phyloP scores from a whole-genome alignment of 1,140 invertebrate species.

The Harpegnathos saltator region DNA sequence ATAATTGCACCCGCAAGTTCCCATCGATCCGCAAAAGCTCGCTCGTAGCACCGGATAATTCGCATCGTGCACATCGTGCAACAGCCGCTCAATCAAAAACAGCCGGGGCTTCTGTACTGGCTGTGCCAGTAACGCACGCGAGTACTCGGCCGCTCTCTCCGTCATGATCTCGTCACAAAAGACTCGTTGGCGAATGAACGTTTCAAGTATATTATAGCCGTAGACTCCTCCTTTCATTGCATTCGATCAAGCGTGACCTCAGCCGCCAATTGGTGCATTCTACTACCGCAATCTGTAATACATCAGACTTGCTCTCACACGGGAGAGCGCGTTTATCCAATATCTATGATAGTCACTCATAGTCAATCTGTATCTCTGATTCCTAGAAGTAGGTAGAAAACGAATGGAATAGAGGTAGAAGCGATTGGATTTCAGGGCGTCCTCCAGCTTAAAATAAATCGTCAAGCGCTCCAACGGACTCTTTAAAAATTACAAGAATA shows the following conservation, averaged over 20 bases:
- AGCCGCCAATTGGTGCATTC: slow-evolving; percentile 59
- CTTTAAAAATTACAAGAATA: too few relatives aligned
- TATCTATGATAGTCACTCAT: too few relatives aligned
- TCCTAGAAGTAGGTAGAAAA: too few relatives aligned
- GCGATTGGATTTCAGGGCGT: too few relatives aligned
- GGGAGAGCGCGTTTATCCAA: slow-evolving; percentile 34
- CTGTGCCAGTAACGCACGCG: not conserved
- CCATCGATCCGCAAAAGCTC: not conserved
- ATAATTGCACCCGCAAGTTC: not conserved
- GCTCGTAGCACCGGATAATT: not conserved
- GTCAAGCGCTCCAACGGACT: too few relatives aligned
- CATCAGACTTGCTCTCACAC: slow-evolving; percentile 36
- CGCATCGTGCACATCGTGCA: not conserved
- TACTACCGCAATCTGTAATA: slow-evolving; percentile 45
- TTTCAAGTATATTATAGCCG: slow-evolving; percentile 45
- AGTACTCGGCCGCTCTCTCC: not conserved
- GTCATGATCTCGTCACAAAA: slow-evolving; percentile 28
- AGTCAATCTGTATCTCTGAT: too few relatives aligned
- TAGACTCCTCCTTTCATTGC: slow-evolving; percentile 22
- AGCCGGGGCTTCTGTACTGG: slow-evolving; percentile 43
- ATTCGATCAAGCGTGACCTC: slow-evolving; percentile 61
- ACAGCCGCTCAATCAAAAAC: slow-evolving; percentile 5
- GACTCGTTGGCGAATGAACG: slow-evolving; percentile 54
- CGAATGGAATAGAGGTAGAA: too few relatives aligned
- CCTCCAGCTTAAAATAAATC: too few relatives aligned